Base-by-base conservation (phyloP, 2,888 invertebrate species). In the Mythimna loreyi region DNA sequence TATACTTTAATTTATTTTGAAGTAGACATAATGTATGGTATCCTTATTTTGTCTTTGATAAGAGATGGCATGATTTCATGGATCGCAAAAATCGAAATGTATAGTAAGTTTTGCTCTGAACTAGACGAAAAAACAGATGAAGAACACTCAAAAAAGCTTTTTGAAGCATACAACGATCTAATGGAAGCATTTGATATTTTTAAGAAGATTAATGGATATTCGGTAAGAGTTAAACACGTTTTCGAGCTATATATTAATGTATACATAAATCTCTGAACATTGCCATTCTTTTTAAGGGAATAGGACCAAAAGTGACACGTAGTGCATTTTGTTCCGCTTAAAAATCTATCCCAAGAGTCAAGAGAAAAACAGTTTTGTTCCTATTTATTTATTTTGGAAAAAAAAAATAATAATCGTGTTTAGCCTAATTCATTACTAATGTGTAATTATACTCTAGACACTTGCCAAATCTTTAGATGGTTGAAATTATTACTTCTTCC, bases 1-100 rank as follows among this genome's bases (percentile, higher is more conserved):
- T 72, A 72, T 19, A 40, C 73, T 4, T 19, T 72, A 0, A 25
- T 58, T 21, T 72, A 36, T 8, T 59, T 72, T 19, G 73, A 72
- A 16, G 23, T 72, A 0, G 40, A 47, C 9, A 6, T 40, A 6
- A 43, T 40, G 1, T 72, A 72, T 21, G 64, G 64, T 8, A 19
- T 64, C 25, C 40, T 30, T 25, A 1, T 72, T 16, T 40, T 72
- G 19, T 36, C 57, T 1, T 58, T 72, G 53, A 40, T 72, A 33
- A 58, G 53, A 72, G 58, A 72, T 53, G 72, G 72, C 5, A 45
- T 64, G 1, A 7, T 21, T 19, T 30, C 57, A 4, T 72, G 73
- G 72, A 47, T 72, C 1, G 45, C 36, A 21, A 64, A 72, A 13
- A 13, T 72, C 1, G 40, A 72, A 2, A 11, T 13, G 16, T 58